phyloP scores from a whole-genome alignment of 2,888 invertebrate species.

The Esperia sulphurella region DNA sequence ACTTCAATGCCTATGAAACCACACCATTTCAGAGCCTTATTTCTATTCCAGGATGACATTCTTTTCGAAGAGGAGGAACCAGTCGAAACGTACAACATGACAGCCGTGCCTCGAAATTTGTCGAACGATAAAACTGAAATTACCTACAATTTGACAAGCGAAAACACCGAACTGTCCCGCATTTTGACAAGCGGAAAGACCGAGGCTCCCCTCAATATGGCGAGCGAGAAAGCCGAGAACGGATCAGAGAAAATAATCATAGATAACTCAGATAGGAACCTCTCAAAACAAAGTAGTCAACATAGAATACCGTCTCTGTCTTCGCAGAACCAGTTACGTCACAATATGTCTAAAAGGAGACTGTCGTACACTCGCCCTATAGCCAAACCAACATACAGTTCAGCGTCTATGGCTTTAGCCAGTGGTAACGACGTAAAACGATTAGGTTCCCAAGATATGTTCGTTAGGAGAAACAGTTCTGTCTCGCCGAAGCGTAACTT shows the following conservation, averaged over 20 bases:
- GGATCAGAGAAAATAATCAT: slow-evolving; percentile 24
- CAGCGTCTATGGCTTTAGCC: slow-evolving; percentile 79
- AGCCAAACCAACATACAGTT: slow-evolving; percentile 71
- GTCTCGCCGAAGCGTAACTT: slow-evolving; percentile 81
- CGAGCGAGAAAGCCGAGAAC: slow-evolving; percentile 30
- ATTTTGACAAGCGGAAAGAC: slow-evolving; percentile 8
- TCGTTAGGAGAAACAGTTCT: slow-evolving; percentile 50
- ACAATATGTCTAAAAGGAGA: slow-evolving; percentile 57
- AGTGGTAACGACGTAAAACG: slow-evolving; percentile 69
- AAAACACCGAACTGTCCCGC: slow-evolving; percentile 4
- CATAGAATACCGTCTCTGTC: slow-evolving; percentile 34
- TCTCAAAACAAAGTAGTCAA: slow-evolving; percentile 33
- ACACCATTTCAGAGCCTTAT: background rate
- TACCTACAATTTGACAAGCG: slow-evolving; percentile 14
- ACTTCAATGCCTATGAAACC: no score
- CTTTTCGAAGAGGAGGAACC: slow-evolving; percentile 66
- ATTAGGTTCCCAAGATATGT: slow-evolving; percentile 56
- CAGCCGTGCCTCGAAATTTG: slow-evolving; percentile 9
- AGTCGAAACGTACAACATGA: slow-evolving; percentile 38
- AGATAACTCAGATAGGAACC: slow-evolving; percentile 26
- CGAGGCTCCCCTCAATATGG: background rate
- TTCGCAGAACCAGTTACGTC: slow-evolving; percentile 39
- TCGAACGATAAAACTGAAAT: slow-evolving; percentile 17
- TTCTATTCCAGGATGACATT: slow-evolving; percentile 62
- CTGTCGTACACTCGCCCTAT: slow-evolving; percentile 54